Percentiles rank a stretch among this genome's conserved stretches.
phyloP scores from a whole-genome alignment of 2,113 vertebrate species.

The Dipodomys stephensi region DNA sequence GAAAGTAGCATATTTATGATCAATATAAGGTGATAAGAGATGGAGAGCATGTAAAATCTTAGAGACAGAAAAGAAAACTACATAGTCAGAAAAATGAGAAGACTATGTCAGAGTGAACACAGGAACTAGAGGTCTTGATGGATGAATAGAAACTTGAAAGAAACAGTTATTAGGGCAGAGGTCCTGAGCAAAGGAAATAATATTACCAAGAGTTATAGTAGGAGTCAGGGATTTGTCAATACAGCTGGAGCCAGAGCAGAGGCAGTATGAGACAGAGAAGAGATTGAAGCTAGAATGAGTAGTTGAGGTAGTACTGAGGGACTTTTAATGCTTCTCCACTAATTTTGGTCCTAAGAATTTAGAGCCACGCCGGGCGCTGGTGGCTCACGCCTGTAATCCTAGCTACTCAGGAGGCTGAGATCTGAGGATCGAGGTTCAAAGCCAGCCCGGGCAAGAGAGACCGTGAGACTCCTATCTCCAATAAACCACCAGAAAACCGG shows the following conservation, averaged over 20 bases:
- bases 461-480: too few relatives aligned
- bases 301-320: not conserved
- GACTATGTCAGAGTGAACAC: not conserved
- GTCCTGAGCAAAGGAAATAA: not conserved
- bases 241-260: not conserved
- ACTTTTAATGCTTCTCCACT: not conserved
- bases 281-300: not conserved
- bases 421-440: too few relatives aligned
- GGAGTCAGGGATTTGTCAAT: not conserved
- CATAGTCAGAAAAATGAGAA: not conserved
- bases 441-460: too few relatives aligned
- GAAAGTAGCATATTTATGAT: not conserved
- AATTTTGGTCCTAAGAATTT: not conserved
- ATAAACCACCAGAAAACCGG: too few relatives aligned
- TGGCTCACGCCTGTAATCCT: too few relatives aligned
- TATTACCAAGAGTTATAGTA: not conserved
- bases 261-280: not conserved
- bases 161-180: not conserved
- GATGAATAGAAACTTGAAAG: not conserved
- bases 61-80: not conserved
- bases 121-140: not conserved
- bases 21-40: not conserved
- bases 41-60: not conserved
- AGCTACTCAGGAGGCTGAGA: too few relatives aligned
- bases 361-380: too few relatives aligned